Conservation (phyloP, 2,113 vertebrate species). For the Proterorhinus semilunaris region DNA sequence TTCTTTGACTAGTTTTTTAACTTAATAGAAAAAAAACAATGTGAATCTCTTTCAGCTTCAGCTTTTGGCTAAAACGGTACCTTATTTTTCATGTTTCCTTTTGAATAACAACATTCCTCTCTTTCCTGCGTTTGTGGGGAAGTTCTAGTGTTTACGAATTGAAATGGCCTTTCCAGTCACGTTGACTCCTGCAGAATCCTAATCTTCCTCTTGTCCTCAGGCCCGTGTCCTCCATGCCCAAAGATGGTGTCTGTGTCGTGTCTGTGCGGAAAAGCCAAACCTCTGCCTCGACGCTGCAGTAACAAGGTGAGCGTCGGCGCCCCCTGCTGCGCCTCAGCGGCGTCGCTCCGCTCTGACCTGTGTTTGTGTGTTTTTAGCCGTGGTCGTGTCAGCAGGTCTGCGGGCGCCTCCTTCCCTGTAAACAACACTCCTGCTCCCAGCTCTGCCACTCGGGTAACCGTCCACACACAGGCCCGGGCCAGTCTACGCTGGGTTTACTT, state of each 20-base stretch:
- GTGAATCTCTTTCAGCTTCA: no score
- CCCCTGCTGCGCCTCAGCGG: not conserved
- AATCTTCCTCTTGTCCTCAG: constrained; percentile 58
- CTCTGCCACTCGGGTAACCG: constrained; percentile 58
- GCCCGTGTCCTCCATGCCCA: constrained; percentile 94
- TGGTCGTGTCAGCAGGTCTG: constrained; percentile 88
- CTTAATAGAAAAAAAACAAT: no score
- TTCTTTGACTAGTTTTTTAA: no score
- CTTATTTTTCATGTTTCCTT: no score
- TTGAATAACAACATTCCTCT: no score
- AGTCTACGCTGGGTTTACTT: no score
- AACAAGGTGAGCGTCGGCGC: constrained; percentile 72
- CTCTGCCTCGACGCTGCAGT: constrained; percentile 90
- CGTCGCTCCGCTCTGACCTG: not conserved
- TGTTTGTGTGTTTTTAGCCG: constrained; percentile 48
- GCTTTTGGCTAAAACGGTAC: no score
- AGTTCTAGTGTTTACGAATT: no score
- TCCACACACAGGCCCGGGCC: not conserved
- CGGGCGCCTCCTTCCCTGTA: constrained; percentile 78
- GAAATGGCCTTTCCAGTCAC: no score
- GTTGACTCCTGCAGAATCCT: no score
- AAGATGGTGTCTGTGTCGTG: constrained; percentile 92
- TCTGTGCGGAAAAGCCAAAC: constrained; percentile 86
- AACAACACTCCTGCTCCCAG: constrained; percentile 77
- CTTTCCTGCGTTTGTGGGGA: no score